A percentile compares a stretch with the other conserved stretches of the same genome.
Evolutionary conservation across 2,888 invertebrate species (phyloP).

Genomic region (Deilephila porcellus): DNA sequence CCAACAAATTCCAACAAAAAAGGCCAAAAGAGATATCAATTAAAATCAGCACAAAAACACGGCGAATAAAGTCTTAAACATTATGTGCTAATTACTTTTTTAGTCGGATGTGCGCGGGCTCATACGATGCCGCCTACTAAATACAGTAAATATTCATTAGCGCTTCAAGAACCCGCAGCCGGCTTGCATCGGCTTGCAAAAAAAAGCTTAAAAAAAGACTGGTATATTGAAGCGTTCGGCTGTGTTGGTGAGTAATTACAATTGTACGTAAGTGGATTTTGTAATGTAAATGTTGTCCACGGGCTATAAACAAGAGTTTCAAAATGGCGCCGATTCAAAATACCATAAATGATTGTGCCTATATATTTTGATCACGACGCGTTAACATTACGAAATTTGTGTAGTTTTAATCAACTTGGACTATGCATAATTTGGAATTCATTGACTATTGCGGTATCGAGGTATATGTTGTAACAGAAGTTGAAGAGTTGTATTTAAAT

Average conservation of each 20-base stretch:
- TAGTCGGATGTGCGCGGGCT: conserved; percentile 38
- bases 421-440: too few species aligned
- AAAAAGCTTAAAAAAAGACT: conserved; percentile 24
- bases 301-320: neutral
- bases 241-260: conserved; percentile 54
- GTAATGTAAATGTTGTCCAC: conserved; percentile 8
- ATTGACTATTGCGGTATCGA: too few species aligned
- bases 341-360: too few species aligned
- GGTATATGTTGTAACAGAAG: too few species aligned
- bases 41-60: conserved; percentile 38
- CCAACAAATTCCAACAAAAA: conserved; percentile 29
- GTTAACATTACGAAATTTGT: too few species aligned
- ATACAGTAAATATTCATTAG: conserved; percentile 68
- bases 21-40: conserved; percentile 42
- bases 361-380: too few species aligned
- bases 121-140: conserved; percentile 50
- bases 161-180: conserved; percentile 51
- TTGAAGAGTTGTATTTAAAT: too few species aligned
- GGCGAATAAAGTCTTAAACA: conserved; percentile 41
- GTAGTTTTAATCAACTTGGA: too few species aligned
- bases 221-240: conserved; percentile 43
- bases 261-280: conserved; percentile 1
- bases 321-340: neutral
- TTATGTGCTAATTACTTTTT: conserved; percentile 54
- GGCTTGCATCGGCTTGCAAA: conserved; percentile 51